phyloP scores from a whole-genome alignment of 2,113 vertebrate species.

The Eulacestoma nigropectus region DNA sequence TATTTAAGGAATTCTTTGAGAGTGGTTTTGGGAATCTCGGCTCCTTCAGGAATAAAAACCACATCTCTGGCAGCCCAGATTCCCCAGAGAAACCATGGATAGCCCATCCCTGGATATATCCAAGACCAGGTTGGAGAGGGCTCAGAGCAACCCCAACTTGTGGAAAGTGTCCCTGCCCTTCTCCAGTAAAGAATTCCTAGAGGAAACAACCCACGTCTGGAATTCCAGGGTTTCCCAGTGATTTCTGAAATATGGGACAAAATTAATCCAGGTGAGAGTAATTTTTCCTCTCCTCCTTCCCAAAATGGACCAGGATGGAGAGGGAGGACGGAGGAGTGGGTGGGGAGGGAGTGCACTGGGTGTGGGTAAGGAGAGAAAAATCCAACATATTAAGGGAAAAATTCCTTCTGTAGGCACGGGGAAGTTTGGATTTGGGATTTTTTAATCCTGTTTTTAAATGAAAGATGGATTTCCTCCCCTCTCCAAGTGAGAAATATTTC shows the following conservation, averaged over 20 bases:
- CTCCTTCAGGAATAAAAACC: not conserved
- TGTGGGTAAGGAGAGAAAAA: not conserved
- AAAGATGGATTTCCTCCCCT: not conserved
- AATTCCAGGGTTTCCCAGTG: not conserved
- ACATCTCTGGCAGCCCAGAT: not conserved
- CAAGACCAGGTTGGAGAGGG: not conserved
- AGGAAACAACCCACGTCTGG: not conserved
- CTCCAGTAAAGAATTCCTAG: not conserved
- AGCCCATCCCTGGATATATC: not conserved
- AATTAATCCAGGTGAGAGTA: not conserved
- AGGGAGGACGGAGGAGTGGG: not conserved
- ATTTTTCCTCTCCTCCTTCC: not conserved
- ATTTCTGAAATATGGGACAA: not conserved
- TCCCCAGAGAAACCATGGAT: not conserved
- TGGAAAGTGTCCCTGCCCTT: not conserved
- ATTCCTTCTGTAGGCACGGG: rapidly evolving
- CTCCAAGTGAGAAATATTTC: not conserved
- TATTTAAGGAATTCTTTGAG: not conserved
- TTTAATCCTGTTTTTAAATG: not conserved
- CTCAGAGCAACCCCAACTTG: not conserved
- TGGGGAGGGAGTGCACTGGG: no score
- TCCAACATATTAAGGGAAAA: rapidly evolving
- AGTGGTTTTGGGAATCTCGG: not conserved
- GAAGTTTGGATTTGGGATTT: not conserved
- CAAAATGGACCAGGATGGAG: not conserved